Conservation (phyloP, 1,140 invertebrate species). For the Copidosoma floridanum region DNA sequence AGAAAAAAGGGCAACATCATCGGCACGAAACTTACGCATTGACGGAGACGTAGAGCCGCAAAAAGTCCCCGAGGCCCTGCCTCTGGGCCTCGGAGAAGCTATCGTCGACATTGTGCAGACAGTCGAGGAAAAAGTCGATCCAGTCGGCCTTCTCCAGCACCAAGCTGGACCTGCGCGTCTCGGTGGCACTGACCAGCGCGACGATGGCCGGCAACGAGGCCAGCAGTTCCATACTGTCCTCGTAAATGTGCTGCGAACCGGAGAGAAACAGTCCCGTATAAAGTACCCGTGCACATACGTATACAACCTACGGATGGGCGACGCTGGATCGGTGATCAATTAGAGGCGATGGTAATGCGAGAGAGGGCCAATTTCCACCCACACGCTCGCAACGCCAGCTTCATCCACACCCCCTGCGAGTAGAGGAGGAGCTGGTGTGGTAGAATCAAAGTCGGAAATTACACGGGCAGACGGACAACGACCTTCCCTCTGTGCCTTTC, state of each 20-base stretch:
- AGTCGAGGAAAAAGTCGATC: slow-evolving; percentile 38
- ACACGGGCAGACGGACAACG: too few species aligned
- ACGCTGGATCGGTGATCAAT: too few species aligned
- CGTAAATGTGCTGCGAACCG: slow-evolving; percentile 36
- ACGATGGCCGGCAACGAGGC: slow-evolving; percentile 42
- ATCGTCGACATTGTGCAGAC: slow-evolving; percentile 22
- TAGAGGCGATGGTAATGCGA: too few species aligned
- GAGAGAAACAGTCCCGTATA: neutral
- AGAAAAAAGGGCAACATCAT: neutral
- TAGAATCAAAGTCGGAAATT: too few species aligned
- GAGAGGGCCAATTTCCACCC: too few species aligned
- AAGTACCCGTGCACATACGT: too few species aligned
- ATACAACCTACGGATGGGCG: too few species aligned
- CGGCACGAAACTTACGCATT: slow-evolving; percentile 38
- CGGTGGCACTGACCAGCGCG: slow-evolving; percentile 29
- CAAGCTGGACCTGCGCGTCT: slow-evolving; percentile 18
- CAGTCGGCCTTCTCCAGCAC: slow-evolving; percentile 34
- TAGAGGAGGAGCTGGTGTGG: too few species aligned
- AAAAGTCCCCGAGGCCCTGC: slow-evolving; percentile 34
- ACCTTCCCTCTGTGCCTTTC: too few species aligned
- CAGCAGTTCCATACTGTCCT: slow-evolving; percentile 45
- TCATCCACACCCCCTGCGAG: too few species aligned
- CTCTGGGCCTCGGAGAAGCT: slow-evolving; percentile 20
- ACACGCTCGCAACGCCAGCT: too few species aligned
- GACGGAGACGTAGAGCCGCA: slow-evolving; percentile 38